Evolutionary conservation across 2,113 vertebrate genomes (phyloP).

Genomic region (Ibidorhyncha struthersii): DNA sequence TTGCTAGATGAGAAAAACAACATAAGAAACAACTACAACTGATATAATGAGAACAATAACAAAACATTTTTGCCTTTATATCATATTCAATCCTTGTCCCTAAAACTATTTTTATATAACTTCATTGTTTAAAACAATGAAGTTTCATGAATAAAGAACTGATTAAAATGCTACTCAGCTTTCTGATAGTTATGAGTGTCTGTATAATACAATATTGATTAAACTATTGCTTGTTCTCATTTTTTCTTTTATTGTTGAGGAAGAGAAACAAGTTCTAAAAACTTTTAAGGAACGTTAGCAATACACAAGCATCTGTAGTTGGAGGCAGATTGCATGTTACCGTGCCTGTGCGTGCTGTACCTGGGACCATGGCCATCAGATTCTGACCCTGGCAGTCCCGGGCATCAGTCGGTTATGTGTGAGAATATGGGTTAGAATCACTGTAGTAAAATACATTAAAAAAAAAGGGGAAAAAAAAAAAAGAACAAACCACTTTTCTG

Average conservation of each 20-base stretch:
- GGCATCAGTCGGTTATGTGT: background rate
- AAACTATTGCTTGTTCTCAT: background rate
- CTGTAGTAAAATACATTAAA: background rate
- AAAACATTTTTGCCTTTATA: background rate
- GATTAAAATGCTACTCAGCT: background rate
- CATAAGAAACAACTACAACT: background rate
- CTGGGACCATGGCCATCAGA: background rate
- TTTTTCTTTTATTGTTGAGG: background rate
- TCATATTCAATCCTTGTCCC: background rate
- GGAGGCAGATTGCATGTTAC: background rate
- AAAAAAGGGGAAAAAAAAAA: no score
- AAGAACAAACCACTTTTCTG: background rate
- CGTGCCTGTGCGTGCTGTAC: rapidly evolving
- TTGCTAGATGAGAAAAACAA: background rate
- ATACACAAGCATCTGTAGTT: background rate
- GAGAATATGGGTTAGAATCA: background rate
- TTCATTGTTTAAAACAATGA: background rate
- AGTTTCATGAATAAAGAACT: background rate
- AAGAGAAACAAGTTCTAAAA: background rate
- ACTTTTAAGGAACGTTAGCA: background rate
- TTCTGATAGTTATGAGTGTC: background rate
- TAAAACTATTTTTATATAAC: background rate
- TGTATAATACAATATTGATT: background rate
- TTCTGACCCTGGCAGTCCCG: background rate
- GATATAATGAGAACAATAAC: background rate